Evolutionary conservation across 2,113 vertebrate species (phyloP).

Genomic region (Muscicapa adusta): DNA sequence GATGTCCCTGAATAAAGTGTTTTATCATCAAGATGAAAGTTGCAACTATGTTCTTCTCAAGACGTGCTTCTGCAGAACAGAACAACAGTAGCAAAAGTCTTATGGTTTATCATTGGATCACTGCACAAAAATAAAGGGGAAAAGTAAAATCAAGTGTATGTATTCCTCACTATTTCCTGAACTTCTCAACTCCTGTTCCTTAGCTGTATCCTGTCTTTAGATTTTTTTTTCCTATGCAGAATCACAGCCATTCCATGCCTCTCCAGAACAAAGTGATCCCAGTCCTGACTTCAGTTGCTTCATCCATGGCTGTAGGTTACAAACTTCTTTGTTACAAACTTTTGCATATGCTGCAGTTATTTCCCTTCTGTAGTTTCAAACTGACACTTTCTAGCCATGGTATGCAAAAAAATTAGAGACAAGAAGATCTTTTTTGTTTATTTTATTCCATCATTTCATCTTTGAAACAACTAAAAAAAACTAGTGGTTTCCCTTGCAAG

Average conservation of each 20-base stretch:
- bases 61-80: slow-evolving; percentile 84
- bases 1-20: slow-evolving; percentile 92
- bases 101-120: background rate
- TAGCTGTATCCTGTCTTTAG: background rate
- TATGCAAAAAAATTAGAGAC: background rate
- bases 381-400: background rate
- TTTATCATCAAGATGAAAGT: slow-evolving; percentile 93
- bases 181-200: background rate
- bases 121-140: background rate
- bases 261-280: background rate
- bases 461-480: background rate
- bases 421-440: background rate
- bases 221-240: background rate
- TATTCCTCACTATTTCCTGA: background rate
- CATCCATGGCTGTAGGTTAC: background rate
- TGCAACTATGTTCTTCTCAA: slow-evolving; percentile 92
- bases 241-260: background rate
- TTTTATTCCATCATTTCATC: background rate
- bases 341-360: background rate
- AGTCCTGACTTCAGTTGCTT: background rate
- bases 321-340: background rate
- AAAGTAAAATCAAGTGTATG: background rate
- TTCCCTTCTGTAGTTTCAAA: background rate
- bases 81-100: background rate
- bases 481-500: background rate